Conservation (phyloP, 2,888 invertebrate species). For the Agrotis clavis region DNA sequence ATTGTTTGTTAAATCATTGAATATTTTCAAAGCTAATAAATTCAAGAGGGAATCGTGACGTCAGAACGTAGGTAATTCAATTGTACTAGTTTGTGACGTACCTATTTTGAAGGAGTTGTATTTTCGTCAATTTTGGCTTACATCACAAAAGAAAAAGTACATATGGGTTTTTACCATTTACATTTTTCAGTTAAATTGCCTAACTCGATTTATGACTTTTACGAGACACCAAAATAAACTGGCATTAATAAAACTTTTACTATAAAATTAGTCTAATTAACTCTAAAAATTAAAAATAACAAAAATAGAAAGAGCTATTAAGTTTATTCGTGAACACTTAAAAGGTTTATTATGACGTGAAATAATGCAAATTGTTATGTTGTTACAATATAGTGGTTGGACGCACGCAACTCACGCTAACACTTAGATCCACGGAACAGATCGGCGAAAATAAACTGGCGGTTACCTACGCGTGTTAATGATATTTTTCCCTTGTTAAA, state of each 20-base stretch:
- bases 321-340: constrained; percentile 45
- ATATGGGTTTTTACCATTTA: too few species aligned
- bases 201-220: background rate
- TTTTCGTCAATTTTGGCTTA: too few species aligned
- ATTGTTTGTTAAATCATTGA: too few species aligned
- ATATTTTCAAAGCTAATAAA: too few species aligned
- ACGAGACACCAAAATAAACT: constrained; percentile 2
- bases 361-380: constrained; percentile 59
- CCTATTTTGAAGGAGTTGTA: too few species aligned
- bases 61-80: too few species aligned
- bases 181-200: too few species aligned
- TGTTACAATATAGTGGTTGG: constrained; percentile 30
- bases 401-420: constrained; percentile 63
- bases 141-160: too few species aligned
- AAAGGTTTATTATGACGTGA: constrained; percentile 46
- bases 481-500: constrained; percentile 40
- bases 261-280: constrained; percentile 1
- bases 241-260: constrained; percentile 10
- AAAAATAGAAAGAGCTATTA: constrained; percentile 40
- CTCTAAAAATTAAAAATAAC: constrained; percentile 1
- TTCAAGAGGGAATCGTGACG: too few species aligned
- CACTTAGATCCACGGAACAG: constrained; percentile 61
- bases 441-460: constrained; percentile 45
- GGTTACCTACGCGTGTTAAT: constrained; percentile 31
- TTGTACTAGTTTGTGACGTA: too few species aligned